Conservation (phyloP, 1,140 invertebrate genomes). For the Cepaea nemoralis region DNA sequence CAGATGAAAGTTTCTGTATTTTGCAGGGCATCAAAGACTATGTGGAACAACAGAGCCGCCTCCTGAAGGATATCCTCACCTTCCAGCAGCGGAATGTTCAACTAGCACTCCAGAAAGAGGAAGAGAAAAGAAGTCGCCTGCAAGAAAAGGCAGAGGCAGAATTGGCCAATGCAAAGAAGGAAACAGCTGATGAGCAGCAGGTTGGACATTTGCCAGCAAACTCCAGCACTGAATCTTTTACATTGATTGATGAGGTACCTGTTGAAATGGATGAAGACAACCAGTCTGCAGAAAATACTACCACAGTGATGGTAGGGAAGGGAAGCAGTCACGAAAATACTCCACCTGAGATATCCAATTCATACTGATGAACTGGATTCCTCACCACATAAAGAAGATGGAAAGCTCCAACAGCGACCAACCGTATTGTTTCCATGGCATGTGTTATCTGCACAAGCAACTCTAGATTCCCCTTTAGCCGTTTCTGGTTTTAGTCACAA, state of each 20-base stretch:
- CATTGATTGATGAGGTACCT: not conserved
- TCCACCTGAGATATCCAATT: not conserved
- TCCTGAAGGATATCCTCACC: constrained; percentile 64
- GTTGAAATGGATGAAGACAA: not conserved
- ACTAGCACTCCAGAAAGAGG: constrained; percentile 52
- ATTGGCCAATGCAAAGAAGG: constrained; percentile 6
- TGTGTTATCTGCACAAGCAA: constrained; percentile 41
- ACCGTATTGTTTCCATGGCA: constrained; percentile 34
- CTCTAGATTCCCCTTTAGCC: constrained; percentile 49
- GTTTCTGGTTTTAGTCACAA: not conserved
- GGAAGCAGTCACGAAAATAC: not conserved
- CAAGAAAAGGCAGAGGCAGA: constrained; percentile 51
- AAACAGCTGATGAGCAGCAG: not conserved
- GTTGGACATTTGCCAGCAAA: constrained; percentile 2
- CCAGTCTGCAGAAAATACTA: not conserved
- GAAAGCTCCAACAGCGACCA: constrained; percentile 29
- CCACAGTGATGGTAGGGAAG: not conserved
- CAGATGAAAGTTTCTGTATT: not conserved
- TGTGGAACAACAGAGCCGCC: constrained; percentile 67
- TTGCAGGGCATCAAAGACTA: constrained; percentile 70
- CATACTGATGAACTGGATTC: not conserved
- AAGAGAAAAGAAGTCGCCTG: constrained; percentile 49
- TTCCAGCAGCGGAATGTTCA: constrained; percentile 64
- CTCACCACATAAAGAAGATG: not conserved
- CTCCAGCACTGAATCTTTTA: constrained; percentile 18